Conservation (phyloP, 2,888 invertebrate species). For the Pheosia gnoma region DNA sequence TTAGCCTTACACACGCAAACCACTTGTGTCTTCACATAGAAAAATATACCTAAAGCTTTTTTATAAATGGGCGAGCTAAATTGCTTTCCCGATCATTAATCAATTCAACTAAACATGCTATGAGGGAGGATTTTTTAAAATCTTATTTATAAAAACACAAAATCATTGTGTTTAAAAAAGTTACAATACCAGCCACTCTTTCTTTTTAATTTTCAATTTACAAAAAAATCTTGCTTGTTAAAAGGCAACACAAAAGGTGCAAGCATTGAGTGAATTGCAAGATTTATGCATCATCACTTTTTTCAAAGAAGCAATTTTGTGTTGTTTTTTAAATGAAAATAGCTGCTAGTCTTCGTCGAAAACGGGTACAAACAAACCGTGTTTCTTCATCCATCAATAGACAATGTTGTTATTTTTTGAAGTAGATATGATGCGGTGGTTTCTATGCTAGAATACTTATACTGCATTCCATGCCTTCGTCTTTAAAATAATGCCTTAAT, state of each 20-base stretch:
- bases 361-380: not conserved
- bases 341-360: not conserved
- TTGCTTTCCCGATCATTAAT: not conserved
- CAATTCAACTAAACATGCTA: not conserved
- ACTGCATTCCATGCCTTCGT: too few relatives aligned
- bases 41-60: not conserved
- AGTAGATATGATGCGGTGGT: too few relatives aligned
- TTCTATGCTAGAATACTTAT: too few relatives aligned
- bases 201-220: conserved; percentile 1
- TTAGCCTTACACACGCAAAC: too few relatives aligned
- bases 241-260: conserved; percentile 1
- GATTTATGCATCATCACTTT: not conserved
- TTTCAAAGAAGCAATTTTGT: not conserved
- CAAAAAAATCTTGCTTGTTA: not conserved
- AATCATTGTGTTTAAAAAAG: not conserved
- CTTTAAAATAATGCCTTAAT: too few relatives aligned
- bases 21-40: too few relatives aligned
- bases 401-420: too few relatives aligned
- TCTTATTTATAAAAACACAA: not conserved
- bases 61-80: conserved; percentile 2
- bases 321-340: not conserved
- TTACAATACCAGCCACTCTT: not conserved
- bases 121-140: not conserved
- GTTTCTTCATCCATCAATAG: too few relatives aligned
- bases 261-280: not conserved